Evolutionary conservation across 2,113 vertebrate species (phyloP), one percentile per base, ranked within the genome.

Genomic region (Emydocephalus ijimae): DNA sequence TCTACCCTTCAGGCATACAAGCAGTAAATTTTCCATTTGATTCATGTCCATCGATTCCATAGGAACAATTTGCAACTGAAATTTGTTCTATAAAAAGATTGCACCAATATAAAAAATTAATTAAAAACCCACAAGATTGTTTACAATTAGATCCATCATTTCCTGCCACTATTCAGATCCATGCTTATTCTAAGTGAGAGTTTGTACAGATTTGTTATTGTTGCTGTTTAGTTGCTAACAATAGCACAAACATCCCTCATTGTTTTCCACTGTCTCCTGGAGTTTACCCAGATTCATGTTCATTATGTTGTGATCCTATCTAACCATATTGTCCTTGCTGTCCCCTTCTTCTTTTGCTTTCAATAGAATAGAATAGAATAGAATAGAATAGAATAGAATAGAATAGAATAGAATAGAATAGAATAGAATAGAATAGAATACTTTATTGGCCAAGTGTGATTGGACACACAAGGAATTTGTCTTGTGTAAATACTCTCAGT

Each of bases 21-120:
- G 29, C 52, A 39, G 7, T 89, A 56, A 5, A 15, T 45, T 24
- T 15, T 59, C 43, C 61, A 54, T 87, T 50, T 94, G 8, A 34
- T 90, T 85, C 88, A 2, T 34, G 85, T 91, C 85, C 92, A 92
- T 93, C 34, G 85, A 2, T 52, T 50, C 52, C 92, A 93, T 48
- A 85, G 89, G 8, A 10, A 96, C 20, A 88, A 57, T 74, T 59
- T 92, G 48, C 4, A 0, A 85, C 26, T 48, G 92, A 29, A 45
- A 92, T 20, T 24, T 90, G 57, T 74, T 91, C 24, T 6, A 21
- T 15, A 39, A 21, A 43, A 39, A 34, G 43, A 87, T 81, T 74
- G 15, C 0, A 45, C 2, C 0, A 0, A 92, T 56, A 48, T 74
- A 59, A 1, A 1, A 0, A 2, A 52, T 50, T 55, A 93, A 90